A percentile compares a stretch with the other conserved stretches of the same genome.
These are phyloP conservation scores for Tetrapedia diversipes DNA, from an alignment of 2,888 invertebrate genomes.

Conservation along the genomic window DNA sequence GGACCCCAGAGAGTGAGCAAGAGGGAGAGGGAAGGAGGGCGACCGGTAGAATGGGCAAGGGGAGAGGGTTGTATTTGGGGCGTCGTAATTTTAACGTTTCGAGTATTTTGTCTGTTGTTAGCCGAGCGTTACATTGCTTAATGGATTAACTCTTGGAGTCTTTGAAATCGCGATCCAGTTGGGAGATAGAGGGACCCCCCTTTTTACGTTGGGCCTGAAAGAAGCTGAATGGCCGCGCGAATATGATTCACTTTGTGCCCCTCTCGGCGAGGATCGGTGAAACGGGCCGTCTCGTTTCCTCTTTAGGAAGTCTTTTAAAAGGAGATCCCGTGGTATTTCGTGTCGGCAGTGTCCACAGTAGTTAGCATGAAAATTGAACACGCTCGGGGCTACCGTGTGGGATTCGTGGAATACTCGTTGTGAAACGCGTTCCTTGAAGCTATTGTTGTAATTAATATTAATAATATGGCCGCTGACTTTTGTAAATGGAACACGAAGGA, in stretches of 20 bases:
- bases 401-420: too few species aligned
- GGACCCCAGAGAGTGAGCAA: too few species aligned
- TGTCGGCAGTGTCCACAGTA: too few species aligned
- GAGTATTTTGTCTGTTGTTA: conserved; percentile 38
- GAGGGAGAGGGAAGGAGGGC: conserved; percentile 4
- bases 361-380: too few species aligned
- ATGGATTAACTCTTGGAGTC: conserved; percentile 33
- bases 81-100: conserved; percentile 38
- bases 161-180: conserved; percentile 10
- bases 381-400: too few species aligned
- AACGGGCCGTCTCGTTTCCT: too few species aligned
- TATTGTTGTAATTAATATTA: too few species aligned
- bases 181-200: neutral
- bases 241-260: conserved; percentile 6
- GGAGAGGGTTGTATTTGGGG: conserved; percentile 27
- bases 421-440: too few species aligned
- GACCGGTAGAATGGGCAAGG: too few species aligned
- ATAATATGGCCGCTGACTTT: too few species aligned
- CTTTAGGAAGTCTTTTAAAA: neutral
- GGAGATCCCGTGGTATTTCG: neutral
- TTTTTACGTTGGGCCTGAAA: neutral
- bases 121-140: conserved; percentile 36
- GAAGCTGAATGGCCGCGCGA: neutral
- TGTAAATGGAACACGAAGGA: too few species aligned
- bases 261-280: neutral